These are phyloP conservation scores for Cololabis saira DNA, from an alignment of 2,113 vertebrate species.

Conservation along the genomic window DNA sequence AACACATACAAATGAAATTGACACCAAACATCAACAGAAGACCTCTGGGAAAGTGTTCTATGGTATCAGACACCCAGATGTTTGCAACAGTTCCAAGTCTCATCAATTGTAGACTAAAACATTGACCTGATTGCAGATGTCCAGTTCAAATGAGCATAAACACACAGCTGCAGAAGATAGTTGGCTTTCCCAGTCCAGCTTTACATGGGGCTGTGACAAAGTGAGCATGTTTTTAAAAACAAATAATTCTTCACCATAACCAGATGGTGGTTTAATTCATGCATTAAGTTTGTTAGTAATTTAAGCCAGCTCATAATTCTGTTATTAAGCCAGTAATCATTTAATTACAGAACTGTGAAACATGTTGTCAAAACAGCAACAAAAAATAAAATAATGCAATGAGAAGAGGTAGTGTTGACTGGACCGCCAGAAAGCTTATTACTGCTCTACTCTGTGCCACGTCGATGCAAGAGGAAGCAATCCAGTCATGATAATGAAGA, in stretches of 20 bases:
- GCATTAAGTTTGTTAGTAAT: neutral
- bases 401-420: constrained; percentile 16
- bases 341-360: neutral
- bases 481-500: constrained; percentile 17
- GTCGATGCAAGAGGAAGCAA: constrained; percentile 5
- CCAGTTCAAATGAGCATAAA: too few relatives aligned
- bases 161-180: too few relatives aligned
- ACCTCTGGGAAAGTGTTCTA: too few relatives aligned
- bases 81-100: too few relatives aligned
- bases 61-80: too few relatives aligned
- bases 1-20: neutral
- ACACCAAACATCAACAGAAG: neutral
- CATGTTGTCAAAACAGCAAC: neutral
- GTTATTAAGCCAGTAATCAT: neutral
- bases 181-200: neutral
- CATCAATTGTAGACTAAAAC: too few relatives aligned
- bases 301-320: neutral
- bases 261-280: neutral
- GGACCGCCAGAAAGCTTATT: constrained; percentile 2
- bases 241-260: neutral
- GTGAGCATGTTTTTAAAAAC: neutral
- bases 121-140: too few relatives aligned
- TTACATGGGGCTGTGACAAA: neutral
- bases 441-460: neutral
- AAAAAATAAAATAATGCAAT: constrained; percentile 10